Evolutionary conservation across 2,797 vertebrate species (phyloP), one percentile per base, ranked within the genome.

Genomic region (Anguilla megastoma): DNA sequence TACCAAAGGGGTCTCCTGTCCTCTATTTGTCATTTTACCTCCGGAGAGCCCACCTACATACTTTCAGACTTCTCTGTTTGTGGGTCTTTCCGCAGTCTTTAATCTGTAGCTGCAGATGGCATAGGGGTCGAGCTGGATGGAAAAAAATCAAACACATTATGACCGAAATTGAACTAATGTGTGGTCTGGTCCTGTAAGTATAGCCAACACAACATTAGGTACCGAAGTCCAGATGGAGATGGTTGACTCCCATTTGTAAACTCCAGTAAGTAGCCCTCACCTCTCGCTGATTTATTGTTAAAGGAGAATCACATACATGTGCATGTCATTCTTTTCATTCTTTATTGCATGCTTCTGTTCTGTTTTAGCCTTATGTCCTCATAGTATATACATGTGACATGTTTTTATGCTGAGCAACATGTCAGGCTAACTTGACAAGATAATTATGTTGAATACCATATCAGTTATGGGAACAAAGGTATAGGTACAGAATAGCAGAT

Each of bases 131-230:
- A 86, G 33, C 36, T 87, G 66, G 85, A 87, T 54, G 85, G 80
- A 93, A 92, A 94, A 89, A 91, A 85, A 83, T 85, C 84, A 94
- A 90, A 88, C 87, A 90, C 90, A 88, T 84, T 83, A 74, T 82
- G 87, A 87, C 56, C 69, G 86, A 52, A 84, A 89, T 66, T 85
- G 84, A 87, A 88, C 91, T 88, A 86, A 90, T 93, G 92, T 92
- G 92, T 91, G 90, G 91, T 92, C 91, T 91, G 85, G 90, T 90
- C 56, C 83, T 45, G 80, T 89, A 66, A 84, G 71, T 85, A 85
- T 48, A 54, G 86, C 89, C 89, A 86, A 90, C 89, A 27, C 87
- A 60, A 50, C 79, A 82, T 45, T 27, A 16, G 21, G 8, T 50
- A 45, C 14, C 24, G 74, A 14, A 8, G 58, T 36, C 71, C 79